These are phyloP conservation scores for Beaufortia kweichowensis DNA, from an alignment of 2,113 vertebrate species.

Conservation along the genomic window DNA sequence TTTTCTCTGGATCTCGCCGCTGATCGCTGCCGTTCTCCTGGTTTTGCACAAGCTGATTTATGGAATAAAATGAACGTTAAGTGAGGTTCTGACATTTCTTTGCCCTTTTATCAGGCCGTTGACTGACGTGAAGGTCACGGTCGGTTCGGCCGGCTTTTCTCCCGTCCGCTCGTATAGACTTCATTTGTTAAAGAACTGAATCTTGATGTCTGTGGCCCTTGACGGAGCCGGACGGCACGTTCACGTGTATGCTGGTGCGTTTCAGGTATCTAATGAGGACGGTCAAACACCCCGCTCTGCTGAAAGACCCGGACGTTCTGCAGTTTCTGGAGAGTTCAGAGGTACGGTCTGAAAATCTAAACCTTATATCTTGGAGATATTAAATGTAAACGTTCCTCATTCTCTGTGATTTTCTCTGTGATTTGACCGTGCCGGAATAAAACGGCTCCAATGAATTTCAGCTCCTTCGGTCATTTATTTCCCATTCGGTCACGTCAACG, in stretches of 20 bases:
- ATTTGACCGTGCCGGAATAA: too few species aligned
- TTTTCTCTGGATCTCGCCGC: conserved; percentile 26
- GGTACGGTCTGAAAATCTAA: conserved; percentile 69
- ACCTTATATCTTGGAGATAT: neutral
- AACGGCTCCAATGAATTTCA: neutral
- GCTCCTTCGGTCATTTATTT: neutral
- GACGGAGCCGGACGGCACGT: neutral
- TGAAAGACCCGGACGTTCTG: conserved; percentile 94
- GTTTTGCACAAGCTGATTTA: conserved; percentile 65
- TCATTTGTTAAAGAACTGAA: conserved; percentile 70
- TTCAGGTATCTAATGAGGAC: conserved; percentile 93
- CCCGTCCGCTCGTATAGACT: conserved; percentile 61
- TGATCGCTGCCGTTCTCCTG: conserved; percentile 40
- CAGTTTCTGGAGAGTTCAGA: conserved; percentile 96
- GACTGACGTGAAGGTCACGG: conserved; percentile 75
- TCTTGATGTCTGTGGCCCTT: conserved; percentile 58
- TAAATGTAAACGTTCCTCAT: neutral
- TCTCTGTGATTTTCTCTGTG: too few species aligned
- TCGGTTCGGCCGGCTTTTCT: conserved; percentile 38
- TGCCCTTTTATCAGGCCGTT: conserved; percentile 69
- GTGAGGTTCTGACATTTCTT: conserved; percentile 70
- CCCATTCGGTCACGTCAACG: neutral
- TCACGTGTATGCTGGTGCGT: neutral
- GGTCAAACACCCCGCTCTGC: conserved; percentile 90
- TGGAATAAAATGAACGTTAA: conserved; percentile 61